phyloP scores from a whole-genome alignment of 2,797 vertebrate genomes.

The Tamandua tetradactyla region DNA sequence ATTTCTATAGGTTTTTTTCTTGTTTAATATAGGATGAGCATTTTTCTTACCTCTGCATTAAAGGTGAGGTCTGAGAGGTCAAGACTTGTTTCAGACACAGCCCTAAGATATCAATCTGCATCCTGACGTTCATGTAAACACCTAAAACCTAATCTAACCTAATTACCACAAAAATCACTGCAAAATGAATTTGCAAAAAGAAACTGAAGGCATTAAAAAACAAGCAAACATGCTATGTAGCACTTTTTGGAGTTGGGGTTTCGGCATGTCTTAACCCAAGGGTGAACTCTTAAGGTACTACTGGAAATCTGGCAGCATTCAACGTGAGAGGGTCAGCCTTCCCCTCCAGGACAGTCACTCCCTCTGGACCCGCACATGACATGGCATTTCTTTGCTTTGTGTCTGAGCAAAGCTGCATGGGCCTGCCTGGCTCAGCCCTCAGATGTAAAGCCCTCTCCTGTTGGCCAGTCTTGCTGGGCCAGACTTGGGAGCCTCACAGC shows the following conservation, averaged over 20 bases:
- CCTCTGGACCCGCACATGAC: neutral
- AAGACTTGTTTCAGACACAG: neutral
- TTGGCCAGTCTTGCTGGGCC: neutral
- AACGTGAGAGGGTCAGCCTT: neutral
- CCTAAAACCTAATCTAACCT: neutral
- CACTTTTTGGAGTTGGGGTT: neutral
- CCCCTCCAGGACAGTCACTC: neutral
- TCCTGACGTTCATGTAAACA: neutral
- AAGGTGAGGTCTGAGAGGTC: neutral
- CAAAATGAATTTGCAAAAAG: neutral
- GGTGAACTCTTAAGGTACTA: neutral
- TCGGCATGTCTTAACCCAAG: neutral
- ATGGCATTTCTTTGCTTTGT: neutral
- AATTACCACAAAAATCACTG: neutral
- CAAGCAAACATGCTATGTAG: neutral
- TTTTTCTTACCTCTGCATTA: neutral
- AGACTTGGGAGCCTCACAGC: neutral
- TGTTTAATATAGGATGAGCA: neutral
- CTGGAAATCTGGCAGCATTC: neutral
- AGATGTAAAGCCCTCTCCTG: neutral
- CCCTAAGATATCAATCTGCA: neutral
- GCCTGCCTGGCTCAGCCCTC: neutral
- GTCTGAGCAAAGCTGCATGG: neutral
- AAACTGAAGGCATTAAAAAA: neutral
- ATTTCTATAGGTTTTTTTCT: neutral